phyloP scores from a whole-genome alignment of 2,797 vertebrate genomes.

The Enteromius anoplus region DNA sequence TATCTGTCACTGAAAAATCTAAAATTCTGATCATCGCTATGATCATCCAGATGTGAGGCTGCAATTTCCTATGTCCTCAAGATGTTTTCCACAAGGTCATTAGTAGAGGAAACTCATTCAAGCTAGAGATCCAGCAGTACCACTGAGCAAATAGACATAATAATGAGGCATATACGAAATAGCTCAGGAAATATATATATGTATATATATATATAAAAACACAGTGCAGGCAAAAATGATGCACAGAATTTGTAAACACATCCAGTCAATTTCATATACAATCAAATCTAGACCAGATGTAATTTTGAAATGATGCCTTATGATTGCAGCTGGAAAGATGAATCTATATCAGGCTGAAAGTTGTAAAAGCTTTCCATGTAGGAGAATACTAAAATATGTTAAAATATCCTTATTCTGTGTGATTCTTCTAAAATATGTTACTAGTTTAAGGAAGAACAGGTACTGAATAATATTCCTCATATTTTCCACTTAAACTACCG shows the following conservation, averaged over 20 bases:
- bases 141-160: not conserved
- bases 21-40: slow-evolving; percentile 23
- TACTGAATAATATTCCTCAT: no score
- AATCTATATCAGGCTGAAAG: no score
- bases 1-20: not conserved
- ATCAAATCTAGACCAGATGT: not conserved
- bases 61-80: slow-evolving; percentile 11
- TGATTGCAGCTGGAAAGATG: not conserved
- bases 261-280: not conserved
- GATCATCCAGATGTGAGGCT: slow-evolving; percentile 8
- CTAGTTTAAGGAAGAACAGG: not conserved
- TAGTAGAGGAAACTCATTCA: slow-evolving; percentile 44
- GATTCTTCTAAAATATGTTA: not conserved
- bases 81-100: slow-evolving; percentile 32
- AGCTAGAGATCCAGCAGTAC: not conserved
- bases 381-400: no score
- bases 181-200: not conserved
- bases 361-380: not conserved
- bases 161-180: slow-evolving; percentile 27
- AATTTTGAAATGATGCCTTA: not conserved
- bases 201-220: not conserved
- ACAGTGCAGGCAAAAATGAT: not conserved
- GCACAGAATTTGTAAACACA: not conserved
- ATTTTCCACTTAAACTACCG: not conserved
- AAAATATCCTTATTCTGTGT: not conserved